Base-by-base conservation (phyloP, 2,888 invertebrate species). In the Drosophila nr. perissopoda region DNA sequence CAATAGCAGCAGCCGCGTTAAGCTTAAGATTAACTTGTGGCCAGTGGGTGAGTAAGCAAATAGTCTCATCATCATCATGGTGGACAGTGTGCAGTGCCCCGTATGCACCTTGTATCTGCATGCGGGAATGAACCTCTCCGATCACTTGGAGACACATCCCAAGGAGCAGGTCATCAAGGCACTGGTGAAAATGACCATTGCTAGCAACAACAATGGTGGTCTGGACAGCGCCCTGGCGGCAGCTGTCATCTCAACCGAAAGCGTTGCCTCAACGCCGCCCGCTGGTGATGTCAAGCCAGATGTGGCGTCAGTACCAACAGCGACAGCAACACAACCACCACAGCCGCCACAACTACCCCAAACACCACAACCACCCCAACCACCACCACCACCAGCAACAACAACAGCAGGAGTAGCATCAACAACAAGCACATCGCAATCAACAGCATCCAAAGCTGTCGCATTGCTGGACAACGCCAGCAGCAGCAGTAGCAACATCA, bases 111-210 rank as follows among this genome's bases (percentile, higher is more conserved):
- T 97, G 75, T 97, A 95, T 93, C 94, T 97, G 81, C 95, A 97
- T 83, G 96, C 96, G 93, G 97, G 97, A 67, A 97, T 97, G 94
- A 95, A 96, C 70, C 94, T 97, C 83, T 96, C 96, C 91, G 95
- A 95, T 78, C 97, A 97, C 92, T 94, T 97, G 92, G 96, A 96
- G 91, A 97, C 97, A 33, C 97, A 97, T 94, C 97, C 97, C 49
- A 97, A 97, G 93, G 97, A 97, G 87, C 97, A 97, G 93, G 97
- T 97, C 59, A 97, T 97, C 83, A 96, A 96, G 92, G 97, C 97
- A 31, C 94, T 97, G 76, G 93, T 95, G 63, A 91, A 92, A 76
- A 87, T 92, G 90, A 91, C 92, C 45, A 90, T 92, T 62, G 78
- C 81, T 18, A 89, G 89, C 16, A 76, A 69, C 64, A 86, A 59